Base-by-base conservation (phyloP, 2,888 invertebrate species). In the Rhabditoides inermis region DNA sequence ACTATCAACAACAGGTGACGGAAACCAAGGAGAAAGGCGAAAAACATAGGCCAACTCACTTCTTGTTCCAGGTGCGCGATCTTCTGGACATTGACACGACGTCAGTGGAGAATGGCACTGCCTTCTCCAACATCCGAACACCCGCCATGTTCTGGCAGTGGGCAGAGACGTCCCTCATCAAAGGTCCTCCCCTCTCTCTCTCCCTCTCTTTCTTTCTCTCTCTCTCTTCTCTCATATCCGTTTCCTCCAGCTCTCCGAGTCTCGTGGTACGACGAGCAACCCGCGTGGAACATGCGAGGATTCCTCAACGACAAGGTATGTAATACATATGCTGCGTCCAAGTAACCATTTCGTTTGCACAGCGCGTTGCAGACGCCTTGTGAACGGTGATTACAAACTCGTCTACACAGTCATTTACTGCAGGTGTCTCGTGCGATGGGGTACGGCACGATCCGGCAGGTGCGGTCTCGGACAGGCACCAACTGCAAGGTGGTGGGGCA, bases 401-500 rank as follows among this genome's bases (percentile, higher is more conserved):
- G 32, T 15, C 7, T n/a, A n/a, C n/a, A n/a, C n/a, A n/a, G n/a
- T n/a, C n/a, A n/a, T n/a, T n/a, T n/a, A n/a, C n/a, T n/a, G 28
- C 28, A 56, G 56, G 78, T 77, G 6, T 80, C 80, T 23, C 72
- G 81, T 40, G 77, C 82, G 35, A 79, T 82, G 78, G 82, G 82
- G 18, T 81, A 79, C 58, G 81, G 80, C 30, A 77, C 78, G 12
- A 76, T 82, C 53, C 61, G 82, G 51, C 82, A 82, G 70, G 74
- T 81, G 23, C 70, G 82, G 42, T 72, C 77, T 18, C 71, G 69
- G 58, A 49, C 56, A 18, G 49, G 55, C 35, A 48, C 42, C 6
- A 49, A 60, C 28, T 65, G 65, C 28, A 30, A 50, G 30, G 28
- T 65, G 2, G 36, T 48, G 1, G 26, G 48, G 10, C 45, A 55